Evolutionary conservation across 2,113 vertebrate species (phyloP), one percentile per base, ranked within the genome.

Genomic region (Microcebus murinus): DNA sequence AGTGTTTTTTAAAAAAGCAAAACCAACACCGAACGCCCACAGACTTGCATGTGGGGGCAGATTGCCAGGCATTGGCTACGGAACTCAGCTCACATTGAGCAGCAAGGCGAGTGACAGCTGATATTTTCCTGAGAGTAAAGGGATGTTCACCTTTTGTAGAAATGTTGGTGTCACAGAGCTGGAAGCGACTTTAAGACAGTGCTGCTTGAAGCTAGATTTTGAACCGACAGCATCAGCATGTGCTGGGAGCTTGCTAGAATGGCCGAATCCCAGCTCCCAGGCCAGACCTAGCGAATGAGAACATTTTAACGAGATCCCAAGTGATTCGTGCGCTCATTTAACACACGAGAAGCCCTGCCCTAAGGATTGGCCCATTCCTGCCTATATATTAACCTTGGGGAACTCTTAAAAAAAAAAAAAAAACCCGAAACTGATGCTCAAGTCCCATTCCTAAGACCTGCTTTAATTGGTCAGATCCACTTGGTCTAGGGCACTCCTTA

Each of bases 11-110:
- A 52, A 14, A 18, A 83, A 84, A 71, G 61, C 23, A 52, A 83
- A 79, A n/a, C 10, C 48, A 2, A 91, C 50, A 73, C 29, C 6
- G 5, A 15, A 48, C 36, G 71, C 55, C 42, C 42, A 68, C n/a
- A 31, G 20, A 36, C 10, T 42, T 39, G 34, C 52, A n/a, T 48
- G 27, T 0, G 4, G 48, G 34, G 6, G n/a, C n/a, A 73, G n/a
- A 48, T 39, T 59, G n/a, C 42, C 68, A 70, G 61, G 42, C 20
- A 15, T 10, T 42, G 15, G 36, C 59, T n/a, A 11, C 36, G 71
- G 84, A 71, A 68, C 71, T 90, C 76, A 68, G 55, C 52, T 74
- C 74, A 83, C 39, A 89, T 18, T 18, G 63, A 92, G 71, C 71
- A 59, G 70, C 39, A 34, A n/a, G 11, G 71, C 21, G 42, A 87